Percentiles rank a stretch among this genome's conserved stretches.
phyloP scores from a whole-genome alignment of 2,113 vertebrate genomes.

The Mastomys natalensis region DNA sequence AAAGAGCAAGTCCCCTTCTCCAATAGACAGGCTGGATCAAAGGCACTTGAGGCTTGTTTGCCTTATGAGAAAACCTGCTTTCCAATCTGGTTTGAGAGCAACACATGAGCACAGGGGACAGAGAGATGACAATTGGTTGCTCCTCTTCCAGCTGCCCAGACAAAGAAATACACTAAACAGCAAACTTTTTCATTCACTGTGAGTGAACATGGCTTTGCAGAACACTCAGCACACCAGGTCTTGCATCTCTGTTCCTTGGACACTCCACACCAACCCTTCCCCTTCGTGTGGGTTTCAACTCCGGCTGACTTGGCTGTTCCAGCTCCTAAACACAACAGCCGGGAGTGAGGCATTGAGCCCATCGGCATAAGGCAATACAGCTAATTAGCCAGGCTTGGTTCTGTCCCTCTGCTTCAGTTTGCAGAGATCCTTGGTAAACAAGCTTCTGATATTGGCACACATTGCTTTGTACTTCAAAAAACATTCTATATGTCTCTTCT shows the following conservation, averaged over 20 bases:
- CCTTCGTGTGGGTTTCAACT: slow-evolving; percentile 51
- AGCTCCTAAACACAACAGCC: slow-evolving; percentile 36
- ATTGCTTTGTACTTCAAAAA: neutral
- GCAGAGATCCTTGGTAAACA: slow-evolving; percentile 60
- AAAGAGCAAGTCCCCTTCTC: neutral
- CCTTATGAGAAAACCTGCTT: slow-evolving; percentile 9
- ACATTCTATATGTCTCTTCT: neutral
- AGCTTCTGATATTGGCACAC: neutral
- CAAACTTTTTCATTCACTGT: rapidly evolving
- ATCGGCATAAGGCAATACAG: slow-evolving; percentile 63
- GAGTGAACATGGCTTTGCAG: neutral
- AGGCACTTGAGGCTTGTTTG: neutral
- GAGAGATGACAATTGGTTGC: neutral
- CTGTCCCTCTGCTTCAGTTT: slow-evolving; percentile 50
- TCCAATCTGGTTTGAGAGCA: neutral
- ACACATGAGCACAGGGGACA: neutral
- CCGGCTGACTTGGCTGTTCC: slow-evolving; percentile 67
- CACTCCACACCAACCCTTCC: neutral
- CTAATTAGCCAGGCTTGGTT: slow-evolving; percentile 75
- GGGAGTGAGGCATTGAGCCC: neutral
- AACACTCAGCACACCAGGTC: neutral
- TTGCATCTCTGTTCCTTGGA: slow-evolving; percentile 8
- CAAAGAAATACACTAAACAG: neutral
- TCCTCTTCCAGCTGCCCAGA: neutral
- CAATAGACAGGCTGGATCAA: neutral